phyloP scores from a whole-genome alignment of 2,888 invertebrate genomes.

The Agrotis segetum region DNA sequence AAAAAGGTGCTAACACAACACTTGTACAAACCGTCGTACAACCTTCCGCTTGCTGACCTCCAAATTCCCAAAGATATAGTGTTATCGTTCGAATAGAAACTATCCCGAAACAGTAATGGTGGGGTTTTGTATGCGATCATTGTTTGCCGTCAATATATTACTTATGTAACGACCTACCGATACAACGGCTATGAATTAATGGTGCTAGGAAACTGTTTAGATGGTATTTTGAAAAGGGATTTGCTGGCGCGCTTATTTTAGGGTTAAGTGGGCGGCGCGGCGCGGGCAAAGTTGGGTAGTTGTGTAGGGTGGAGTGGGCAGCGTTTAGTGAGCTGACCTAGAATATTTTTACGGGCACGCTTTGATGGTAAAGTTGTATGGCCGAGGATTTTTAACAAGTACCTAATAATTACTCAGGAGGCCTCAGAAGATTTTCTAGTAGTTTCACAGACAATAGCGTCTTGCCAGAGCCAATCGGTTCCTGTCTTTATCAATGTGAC shows the following conservation, averaged over 20 bases:
- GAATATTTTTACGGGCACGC: conserved; percentile 48
- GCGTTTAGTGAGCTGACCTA: conserved; percentile 46
- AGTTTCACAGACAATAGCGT: background rate
- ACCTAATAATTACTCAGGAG: too few species aligned
- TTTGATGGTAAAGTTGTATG: conserved; percentile 36
- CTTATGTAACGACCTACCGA: conserved; percentile 50
- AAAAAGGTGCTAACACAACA: conserved; percentile 23
- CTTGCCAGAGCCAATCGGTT: too few species aligned
- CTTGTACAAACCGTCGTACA: conserved; percentile 14
- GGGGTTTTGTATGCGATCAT: conserved; percentile 59
- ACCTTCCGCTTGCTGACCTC: conserved; percentile 42
- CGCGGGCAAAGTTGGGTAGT: conserved; percentile 28
- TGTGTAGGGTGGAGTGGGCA: conserved; percentile 16
- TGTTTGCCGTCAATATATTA: conserved; percentile 59
- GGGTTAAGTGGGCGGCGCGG: conserved; percentile 39
- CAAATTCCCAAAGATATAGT: conserved; percentile 49
- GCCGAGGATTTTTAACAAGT: conserved; percentile 11
- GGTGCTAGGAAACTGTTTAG: conserved; percentile 49
- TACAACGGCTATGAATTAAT: conserved; percentile 54
- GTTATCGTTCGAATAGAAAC: conserved; percentile 48
- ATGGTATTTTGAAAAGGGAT: conserved; percentile 54
- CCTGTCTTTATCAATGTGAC: too few species aligned
- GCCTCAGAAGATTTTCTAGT: too few species aligned
- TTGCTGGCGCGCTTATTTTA: conserved; percentile 45
- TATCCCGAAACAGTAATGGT: conserved; percentile 44